phyloP scores from a whole-genome alignment of 1,140 invertebrate species.

The Propsilocerus akamusi region DNA sequence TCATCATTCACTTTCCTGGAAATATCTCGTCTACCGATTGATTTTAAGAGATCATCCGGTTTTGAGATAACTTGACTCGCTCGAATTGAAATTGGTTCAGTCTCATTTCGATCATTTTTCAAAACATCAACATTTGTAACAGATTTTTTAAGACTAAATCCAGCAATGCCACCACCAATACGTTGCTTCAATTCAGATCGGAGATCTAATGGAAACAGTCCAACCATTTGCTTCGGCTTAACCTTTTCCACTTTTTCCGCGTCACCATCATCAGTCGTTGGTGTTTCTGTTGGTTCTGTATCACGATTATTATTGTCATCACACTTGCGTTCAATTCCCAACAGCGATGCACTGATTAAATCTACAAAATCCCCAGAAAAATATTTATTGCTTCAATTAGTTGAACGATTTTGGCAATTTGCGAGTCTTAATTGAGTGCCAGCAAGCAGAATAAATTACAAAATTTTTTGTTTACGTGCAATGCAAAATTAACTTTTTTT shows the following conservation, averaged over 20 bases:
- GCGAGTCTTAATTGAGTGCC: too few species aligned
- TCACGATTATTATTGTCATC: not conserved
- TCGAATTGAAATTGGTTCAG: not conserved
- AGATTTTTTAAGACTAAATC: not conserved
- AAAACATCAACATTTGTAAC: not conserved
- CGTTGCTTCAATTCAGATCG: not conserved
- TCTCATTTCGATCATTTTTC: not conserved
- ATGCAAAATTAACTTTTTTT: too few species aligned
- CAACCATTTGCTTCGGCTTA: not conserved
- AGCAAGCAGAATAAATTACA: too few species aligned
- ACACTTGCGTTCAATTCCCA: not conserved
- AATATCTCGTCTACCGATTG: not conserved
- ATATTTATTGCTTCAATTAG: too few species aligned
- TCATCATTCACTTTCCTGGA: not conserved
- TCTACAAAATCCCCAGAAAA: not conserved
- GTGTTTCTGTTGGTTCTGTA: not conserved
- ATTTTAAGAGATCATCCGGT: not conserved
- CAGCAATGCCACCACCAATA: not conserved
- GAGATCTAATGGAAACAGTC: not conserved
- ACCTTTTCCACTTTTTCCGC: not conserved
- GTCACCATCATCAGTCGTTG: not conserved
- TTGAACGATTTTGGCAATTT: too few species aligned
- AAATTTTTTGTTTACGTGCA: too few species aligned
- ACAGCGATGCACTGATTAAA: conserved; percentile 1
- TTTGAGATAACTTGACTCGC: not conserved